Conservation (phyloP, 2,888 invertebrate species). For the Napeogenes sylphis region DNA sequence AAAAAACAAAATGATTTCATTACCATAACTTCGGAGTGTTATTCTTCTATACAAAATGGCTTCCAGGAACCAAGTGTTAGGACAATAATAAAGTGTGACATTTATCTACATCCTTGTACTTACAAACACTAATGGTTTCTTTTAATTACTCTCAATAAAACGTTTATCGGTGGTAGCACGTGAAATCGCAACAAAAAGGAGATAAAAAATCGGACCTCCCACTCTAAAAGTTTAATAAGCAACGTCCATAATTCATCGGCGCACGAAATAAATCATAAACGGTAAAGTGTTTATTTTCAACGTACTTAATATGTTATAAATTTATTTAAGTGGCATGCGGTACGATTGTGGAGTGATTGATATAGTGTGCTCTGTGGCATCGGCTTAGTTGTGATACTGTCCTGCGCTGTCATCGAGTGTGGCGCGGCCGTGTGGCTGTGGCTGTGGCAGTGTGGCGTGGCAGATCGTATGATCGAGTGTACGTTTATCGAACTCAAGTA, state of each 20-base stretch:
- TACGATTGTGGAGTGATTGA: conserved; percentile 74
- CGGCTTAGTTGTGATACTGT: conserved; percentile 63
- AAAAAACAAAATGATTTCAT: no score
- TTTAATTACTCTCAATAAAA: conserved; percentile 75
- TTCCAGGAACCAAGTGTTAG: no score
- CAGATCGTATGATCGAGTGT: conserved; percentile 34
- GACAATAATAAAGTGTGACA: conserved; percentile 52
- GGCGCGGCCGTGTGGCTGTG: conserved; percentile 32
- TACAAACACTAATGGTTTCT: conserved; percentile 59
- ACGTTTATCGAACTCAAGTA: conserved; percentile 43
- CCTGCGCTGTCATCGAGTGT: conserved; percentile 36
- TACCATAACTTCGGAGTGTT: no score
- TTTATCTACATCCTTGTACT: conserved; percentile 64
- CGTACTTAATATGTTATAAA: conserved; percentile 77
- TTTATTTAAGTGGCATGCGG: conserved; percentile 75
- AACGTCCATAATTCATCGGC: conserved; percentile 70
- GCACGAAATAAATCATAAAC: conserved; percentile 75
- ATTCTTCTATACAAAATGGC: background rate
- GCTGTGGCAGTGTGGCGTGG: conserved; percentile 2
- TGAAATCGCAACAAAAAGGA: conserved; percentile 63
- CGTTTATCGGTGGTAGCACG: conserved; percentile 69
- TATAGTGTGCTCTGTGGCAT: conserved; percentile 66
- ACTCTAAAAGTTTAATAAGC: conserved; percentile 61
- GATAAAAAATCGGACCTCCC: conserved; percentile 62
- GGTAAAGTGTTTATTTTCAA: conserved; percentile 75